Conservation (phyloP, 1,140 invertebrate species). For the Oryctes rhinoceros region DNA sequence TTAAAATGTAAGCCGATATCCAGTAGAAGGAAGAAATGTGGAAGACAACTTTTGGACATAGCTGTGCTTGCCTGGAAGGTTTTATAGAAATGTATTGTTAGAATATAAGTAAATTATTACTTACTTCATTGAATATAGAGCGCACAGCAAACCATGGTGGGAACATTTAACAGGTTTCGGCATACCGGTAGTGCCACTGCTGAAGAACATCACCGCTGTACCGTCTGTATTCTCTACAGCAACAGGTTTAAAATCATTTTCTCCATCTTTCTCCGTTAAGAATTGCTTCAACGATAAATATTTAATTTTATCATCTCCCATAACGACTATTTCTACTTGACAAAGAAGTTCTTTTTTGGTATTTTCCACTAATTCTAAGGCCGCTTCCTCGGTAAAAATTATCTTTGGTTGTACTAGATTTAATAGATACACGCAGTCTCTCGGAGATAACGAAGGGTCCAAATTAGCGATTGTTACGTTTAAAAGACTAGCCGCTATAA, state of each 20-base stretch:
- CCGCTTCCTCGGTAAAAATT: slow-evolving; percentile 55
- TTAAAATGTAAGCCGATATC: slow-evolving; percentile 21
- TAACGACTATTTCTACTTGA: slow-evolving; percentile 54
- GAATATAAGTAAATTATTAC: not conserved
- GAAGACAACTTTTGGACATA: not conserved
- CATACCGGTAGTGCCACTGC: slow-evolving; percentile 76
- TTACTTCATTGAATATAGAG: not conserved
- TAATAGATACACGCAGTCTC: slow-evolving; percentile 54
- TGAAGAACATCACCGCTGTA: slow-evolving; percentile 58
- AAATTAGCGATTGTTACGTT: slow-evolving; percentile 47
- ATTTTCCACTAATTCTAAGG: slow-evolving; percentile 46
- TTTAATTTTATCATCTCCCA: slow-evolving; percentile 49
- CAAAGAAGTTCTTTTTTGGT: slow-evolving; percentile 48
- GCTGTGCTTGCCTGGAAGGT: not conserved
- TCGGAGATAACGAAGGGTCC: slow-evolving; percentile 39
- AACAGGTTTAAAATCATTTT: slow-evolving; percentile 32
- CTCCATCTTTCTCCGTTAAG: slow-evolving; percentile 46
- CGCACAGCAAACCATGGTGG: not conserved
- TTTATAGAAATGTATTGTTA: not conserved
- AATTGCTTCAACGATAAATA: slow-evolving; percentile 49
- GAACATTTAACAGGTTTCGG: slow-evolving; percentile 71
- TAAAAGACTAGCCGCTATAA: slow-evolving; percentile 54
- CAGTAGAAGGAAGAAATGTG: slow-evolving; percentile 35
- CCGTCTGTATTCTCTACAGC: slow-evolving; percentile 38
- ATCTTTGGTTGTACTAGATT: slow-evolving; percentile 58